phyloP scores from a whole-genome alignment of 2,888 invertebrate species.

The Leptinotarsa rubiginosa region DNA sequence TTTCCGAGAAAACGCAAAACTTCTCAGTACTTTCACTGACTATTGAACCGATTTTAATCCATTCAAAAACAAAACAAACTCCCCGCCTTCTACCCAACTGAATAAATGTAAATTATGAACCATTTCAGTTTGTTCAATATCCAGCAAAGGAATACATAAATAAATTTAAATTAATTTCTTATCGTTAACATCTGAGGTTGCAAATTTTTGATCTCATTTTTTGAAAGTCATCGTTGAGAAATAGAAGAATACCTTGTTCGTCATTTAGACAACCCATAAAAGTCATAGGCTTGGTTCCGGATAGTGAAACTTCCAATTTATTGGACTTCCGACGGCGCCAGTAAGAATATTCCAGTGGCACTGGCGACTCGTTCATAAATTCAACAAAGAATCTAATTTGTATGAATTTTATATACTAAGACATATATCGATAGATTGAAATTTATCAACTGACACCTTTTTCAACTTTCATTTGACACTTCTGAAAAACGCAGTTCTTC shows the following conservation, averaged over 20 bases:
- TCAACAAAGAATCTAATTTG: not conserved
- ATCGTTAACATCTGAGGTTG: not conserved
- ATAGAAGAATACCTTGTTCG: slow-evolving; percentile 14
- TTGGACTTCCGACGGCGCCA: slow-evolving; percentile 54
- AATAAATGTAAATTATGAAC: not conserved
- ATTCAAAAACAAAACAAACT: not conserved
- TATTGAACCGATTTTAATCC: not conserved
- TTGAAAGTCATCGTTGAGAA: slow-evolving; percentile 9
- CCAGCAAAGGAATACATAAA: not conserved
- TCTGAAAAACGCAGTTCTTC: too few relatives aligned
- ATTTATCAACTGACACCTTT: too few relatives aligned
- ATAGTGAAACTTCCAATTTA: slow-evolving; percentile 52
- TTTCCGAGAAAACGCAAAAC: not conserved
- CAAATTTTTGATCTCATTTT: slow-evolving; percentile 14
- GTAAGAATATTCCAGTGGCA: not conserved
- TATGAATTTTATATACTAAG: not conserved
- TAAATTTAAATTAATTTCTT: slow-evolving; percentile 4
- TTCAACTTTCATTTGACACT: too few relatives aligned
- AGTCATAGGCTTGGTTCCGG: slow-evolving; percentile 45
- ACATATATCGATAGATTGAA: too few relatives aligned
- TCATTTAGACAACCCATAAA: slow-evolving; percentile 44
- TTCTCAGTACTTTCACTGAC: not conserved
- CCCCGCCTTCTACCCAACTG: not conserved
- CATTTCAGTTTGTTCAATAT: slow-evolving; percentile 1
- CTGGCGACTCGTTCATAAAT: not conserved